A percentile compares a stretch with the other conserved stretches of the same genome.
Evolutionary conservation across 1,140 invertebrate genomes (phyloP).

Genomic region (Ectropis grisescens): DNA sequence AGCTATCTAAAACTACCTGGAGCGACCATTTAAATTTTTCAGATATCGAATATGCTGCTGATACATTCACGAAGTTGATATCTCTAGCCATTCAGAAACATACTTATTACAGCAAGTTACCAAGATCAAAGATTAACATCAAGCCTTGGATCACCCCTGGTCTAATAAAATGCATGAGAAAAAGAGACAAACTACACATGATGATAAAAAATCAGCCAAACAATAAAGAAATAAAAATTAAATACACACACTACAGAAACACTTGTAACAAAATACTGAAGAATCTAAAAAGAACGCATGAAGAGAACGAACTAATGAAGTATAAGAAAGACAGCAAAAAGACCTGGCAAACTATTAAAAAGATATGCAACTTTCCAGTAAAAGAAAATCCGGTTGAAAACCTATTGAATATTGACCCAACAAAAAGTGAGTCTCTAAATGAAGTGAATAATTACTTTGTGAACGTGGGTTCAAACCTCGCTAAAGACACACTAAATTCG

Average conservation of each 20-base stretch:
- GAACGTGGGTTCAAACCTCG: slow-evolving; percentile 2
- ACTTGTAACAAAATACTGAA: slow-evolving; percentile 4
- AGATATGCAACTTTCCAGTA: neutral
- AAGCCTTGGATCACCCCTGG: slow-evolving; percentile 7
- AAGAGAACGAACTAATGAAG: neutral
- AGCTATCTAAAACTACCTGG: neutral
- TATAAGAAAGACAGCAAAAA: slow-evolving; percentile 5
- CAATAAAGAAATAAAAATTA: slow-evolving; percentile 2
- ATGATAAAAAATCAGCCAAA: slow-evolving; percentile 1
- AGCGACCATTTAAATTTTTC: neutral
- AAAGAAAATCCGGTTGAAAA: neutral
- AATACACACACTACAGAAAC: slow-evolving; percentile 12
- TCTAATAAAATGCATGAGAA: slow-evolving; percentile 7
- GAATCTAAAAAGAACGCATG: slow-evolving; percentile 6
- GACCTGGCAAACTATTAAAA: slow-evolving; percentile 6
- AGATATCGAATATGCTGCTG: neutral
- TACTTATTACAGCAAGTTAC: too few species aligned
- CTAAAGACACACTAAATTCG: neutral
- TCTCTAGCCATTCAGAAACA: too few species aligned
- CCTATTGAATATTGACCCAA: slow-evolving; percentile 1
- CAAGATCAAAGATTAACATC: neutral
- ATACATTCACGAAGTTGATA: too few species aligned
- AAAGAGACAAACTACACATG: slow-evolving; percentile 7
- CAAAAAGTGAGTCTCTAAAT: slow-evolving; percentile 2
- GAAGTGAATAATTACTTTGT: slow-evolving; percentile 5